phyloP scores from a whole-genome alignment of 2,113 vertebrate genomes.

The Brachyistius frenatus region DNA sequence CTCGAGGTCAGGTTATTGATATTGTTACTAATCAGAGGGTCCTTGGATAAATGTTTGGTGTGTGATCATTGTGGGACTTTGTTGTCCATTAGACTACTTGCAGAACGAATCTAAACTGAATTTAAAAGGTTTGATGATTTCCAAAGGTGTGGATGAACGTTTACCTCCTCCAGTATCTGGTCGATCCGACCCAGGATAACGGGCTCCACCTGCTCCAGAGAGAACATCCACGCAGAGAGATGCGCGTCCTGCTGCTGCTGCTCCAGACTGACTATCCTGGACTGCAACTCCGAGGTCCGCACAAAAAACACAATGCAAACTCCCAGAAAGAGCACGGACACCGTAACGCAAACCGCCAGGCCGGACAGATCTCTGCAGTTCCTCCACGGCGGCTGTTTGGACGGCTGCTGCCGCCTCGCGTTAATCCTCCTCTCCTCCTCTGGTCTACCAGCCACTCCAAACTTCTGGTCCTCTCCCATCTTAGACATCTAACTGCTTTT shows the following conservation, averaged over 20 bases:
- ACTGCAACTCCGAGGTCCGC: slow-evolving; percentile 79
- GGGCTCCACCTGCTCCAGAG: slow-evolving; percentile 85
- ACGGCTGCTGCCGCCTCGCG: slow-evolving; percentile 53
- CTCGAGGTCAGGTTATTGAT: too few species aligned
- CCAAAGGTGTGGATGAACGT: not conserved
- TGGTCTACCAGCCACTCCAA: slow-evolving; percentile 31
- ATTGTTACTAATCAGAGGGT: too few species aligned
- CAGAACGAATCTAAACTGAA: not conserved
- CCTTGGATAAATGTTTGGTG: too few species aligned
- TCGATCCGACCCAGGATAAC: slow-evolving; percentile 78
- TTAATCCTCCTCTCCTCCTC: slow-evolving; percentile 53
- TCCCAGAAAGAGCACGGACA: slow-evolving; percentile 77
- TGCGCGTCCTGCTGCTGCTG: slow-evolving; percentile 73
- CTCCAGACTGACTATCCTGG: slow-evolving; percentile 80
- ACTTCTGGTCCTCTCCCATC: slow-evolving; percentile 76
- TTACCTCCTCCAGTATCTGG: slow-evolving; percentile 79
- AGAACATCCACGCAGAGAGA: slow-evolving; percentile 76
- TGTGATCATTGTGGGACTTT: too few species aligned
- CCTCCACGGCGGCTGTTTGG: slow-evolving; percentile 57
- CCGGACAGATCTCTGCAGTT: slow-evolving; percentile 63
- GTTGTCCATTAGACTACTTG: too few species aligned
- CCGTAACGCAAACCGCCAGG: slow-evolving; percentile 57
- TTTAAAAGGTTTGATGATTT: not conserved
- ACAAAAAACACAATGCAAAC: slow-evolving; percentile 77
- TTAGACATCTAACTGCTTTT: slow-evolving; percentile 9